A percentile compares a stretch with the other conserved stretches of the same genome.
Evolutionary conservation across 2,888 invertebrate genomes (phyloP).

Genomic region (Entomobrya proxima): DNA sequence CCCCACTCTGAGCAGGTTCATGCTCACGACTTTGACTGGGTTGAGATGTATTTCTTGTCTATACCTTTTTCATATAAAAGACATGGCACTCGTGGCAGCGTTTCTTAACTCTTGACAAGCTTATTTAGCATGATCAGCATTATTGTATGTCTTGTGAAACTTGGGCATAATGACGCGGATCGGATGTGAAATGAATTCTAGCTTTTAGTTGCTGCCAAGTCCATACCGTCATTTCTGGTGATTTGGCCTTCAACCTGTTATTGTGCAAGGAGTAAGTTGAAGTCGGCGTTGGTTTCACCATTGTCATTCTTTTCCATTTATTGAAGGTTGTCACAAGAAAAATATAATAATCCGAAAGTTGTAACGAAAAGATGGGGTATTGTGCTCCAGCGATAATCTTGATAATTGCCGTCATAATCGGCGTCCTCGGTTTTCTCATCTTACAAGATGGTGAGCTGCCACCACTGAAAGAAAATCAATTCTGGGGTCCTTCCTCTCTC

Average conservation of each 20-base stretch:
- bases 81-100: too few species aligned
- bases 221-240: too few species aligned
- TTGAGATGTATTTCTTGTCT: too few species aligned
- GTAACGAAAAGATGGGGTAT: conserved; percentile 51
- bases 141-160: too few species aligned
- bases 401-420: conserved; percentile 18
- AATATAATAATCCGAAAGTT: not conserved
- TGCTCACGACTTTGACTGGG: too few species aligned
- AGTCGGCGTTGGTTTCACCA: not conserved
- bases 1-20: too few species aligned
- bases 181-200: too few species aligned
- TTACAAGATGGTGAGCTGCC: conserved; percentile 66
- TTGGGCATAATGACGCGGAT: not conserved
- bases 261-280: not conserved
- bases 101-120: too few species aligned
- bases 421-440: conserved; percentile 53
- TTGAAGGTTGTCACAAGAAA: not conserved
- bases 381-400: conserved; percentile 3
- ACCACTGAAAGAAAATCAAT: conserved; percentile 55
- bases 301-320: not conserved
- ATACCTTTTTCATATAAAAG: too few species aligned
- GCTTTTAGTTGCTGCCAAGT: not conserved
- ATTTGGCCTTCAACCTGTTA: not conserved
- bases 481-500: conserved; percentile 68
- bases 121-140: too few species aligned